These are phyloP conservation scores for Campylomormyrus tamandua DNA, from an alignment of 2,113 vertebrate species.

Conservation along the genomic window DNA sequence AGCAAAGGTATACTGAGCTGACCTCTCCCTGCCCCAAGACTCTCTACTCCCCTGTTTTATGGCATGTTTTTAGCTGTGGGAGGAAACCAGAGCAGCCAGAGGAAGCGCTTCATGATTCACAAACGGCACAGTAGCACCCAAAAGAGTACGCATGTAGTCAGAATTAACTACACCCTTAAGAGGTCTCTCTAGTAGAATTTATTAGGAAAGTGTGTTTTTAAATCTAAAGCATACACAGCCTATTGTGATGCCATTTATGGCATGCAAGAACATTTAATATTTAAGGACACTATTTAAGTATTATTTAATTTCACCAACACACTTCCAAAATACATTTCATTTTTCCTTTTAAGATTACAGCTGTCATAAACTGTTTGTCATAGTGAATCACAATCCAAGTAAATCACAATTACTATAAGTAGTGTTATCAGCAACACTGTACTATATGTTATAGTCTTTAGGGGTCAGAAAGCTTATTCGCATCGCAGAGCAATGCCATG, in stretches of 20 bases:
- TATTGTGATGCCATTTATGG: neutral
- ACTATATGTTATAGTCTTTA: neutral
- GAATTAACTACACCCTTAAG: neutral
- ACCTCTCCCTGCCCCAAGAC: neutral
- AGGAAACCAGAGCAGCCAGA: neutral
- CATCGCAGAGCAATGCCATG: neutral
- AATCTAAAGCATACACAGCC: neutral
- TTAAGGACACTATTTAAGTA: neutral
- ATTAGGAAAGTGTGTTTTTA: neutral
- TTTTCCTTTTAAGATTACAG: neutral
- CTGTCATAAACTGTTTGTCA: neutral
- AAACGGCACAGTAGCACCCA: neutral
- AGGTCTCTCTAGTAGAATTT: neutral
- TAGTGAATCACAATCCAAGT: neutral
- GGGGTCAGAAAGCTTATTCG: neutral
- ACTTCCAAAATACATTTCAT: neutral
- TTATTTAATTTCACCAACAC: neutral
- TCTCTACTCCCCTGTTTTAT: neutral
- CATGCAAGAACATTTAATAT: neutral
- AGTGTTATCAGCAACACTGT: neutral
- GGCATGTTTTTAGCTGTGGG: neutral
- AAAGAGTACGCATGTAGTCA: neutral
- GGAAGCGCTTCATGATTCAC: neutral
- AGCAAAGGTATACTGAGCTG: neutral
- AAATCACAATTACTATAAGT: neutral